Percentiles rank a stretch among this genome's conserved stretches.
phyloP scores from a whole-genome alignment of 2,888 invertebrate species.

The Limnephilus marmoratus region DNA sequence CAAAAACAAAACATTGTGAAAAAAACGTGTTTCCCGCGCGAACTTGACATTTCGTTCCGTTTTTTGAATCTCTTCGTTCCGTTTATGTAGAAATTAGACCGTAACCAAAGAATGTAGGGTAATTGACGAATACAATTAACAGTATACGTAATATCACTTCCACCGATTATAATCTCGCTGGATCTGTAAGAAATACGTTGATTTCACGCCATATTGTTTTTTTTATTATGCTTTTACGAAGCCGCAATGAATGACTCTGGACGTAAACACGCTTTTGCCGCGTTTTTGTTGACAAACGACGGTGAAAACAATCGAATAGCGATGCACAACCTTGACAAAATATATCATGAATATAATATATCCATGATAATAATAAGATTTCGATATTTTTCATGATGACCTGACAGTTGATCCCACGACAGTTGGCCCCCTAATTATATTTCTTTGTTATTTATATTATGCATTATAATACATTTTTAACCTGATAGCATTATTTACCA shows the following conservation, averaged over 20 bases:
- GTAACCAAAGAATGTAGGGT: conserved; percentile 54
- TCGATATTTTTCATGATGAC: too few relatives aligned
- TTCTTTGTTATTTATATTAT: too few relatives aligned
- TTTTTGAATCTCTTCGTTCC: conserved; percentile 54
- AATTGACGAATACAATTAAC: conserved; percentile 58
- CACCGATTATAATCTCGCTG: not conserved
- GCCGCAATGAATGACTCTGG: conserved; percentile 2
- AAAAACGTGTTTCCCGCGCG: conserved; percentile 44
- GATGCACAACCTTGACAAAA: too few relatives aligned
- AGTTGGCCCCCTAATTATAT: too few relatives aligned
- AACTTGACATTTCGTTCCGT: conserved; percentile 43
- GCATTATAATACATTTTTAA: too few relatives aligned
- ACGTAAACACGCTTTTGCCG: conserved; percentile 27
- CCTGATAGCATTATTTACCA: too few relatives aligned
- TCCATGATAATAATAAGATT: too few relatives aligned
- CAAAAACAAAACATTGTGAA: not conserved
- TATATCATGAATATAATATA: too few relatives aligned
- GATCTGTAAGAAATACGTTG: conserved; percentile 22
- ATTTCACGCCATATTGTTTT: conserved; percentile 33
- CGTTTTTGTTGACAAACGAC: conserved; percentile 14
- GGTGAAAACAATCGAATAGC: conserved; percentile 1
- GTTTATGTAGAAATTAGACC: conserved; percentile 58
- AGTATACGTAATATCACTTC: conserved; percentile 41
- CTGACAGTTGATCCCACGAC: too few relatives aligned
- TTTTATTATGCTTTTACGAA: not conserved